These are phyloP conservation scores for Paragorgia papillata DNA, from an alignment of 92 coral and sea anemone genomes.

Conservation along the genomic window DNA sequence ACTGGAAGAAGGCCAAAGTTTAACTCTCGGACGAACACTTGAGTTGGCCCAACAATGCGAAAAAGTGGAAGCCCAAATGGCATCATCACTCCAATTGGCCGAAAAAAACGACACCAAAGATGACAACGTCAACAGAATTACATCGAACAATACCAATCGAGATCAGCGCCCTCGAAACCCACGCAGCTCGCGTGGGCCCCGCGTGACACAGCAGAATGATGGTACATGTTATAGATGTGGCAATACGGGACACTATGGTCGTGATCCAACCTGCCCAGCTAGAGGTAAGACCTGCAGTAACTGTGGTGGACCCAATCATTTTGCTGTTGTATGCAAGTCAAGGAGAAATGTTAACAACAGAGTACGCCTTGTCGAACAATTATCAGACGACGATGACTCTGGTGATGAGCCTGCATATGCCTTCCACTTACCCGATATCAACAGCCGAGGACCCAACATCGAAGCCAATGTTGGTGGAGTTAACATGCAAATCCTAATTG, in stretches of 20 bases:
- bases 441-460: slow-evolving; percentile 8
- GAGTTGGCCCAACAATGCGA: slow-evolving; percentile 59
- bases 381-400: slow-evolving; percentile 31
- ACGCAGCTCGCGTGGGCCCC: neutral
- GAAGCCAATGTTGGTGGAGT: slow-evolving; percentile 50
- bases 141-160: slow-evolving; percentile 7
- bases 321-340: slow-evolving; percentile 52
- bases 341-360: slow-evolving; percentile 22
- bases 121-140: slow-evolving; percentile 3
- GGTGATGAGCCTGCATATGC: slow-evolving; percentile 52
- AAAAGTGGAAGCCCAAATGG: slow-evolving; percentile 54
- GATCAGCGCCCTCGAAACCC: neutral
- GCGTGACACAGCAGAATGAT: slow-evolving; percentile 17
- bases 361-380: slow-evolving; percentile 25
- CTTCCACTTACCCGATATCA: slow-evolving; percentile 34
- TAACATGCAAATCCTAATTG: slow-evolving; percentile 41
- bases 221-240: slow-evolving; percentile 58
- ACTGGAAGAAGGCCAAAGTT: no score
- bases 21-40: slow-evolving; percentile 37
- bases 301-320: slow-evolving; percentile 46
- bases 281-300: slow-evolving; percentile 52
- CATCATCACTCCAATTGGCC: slow-evolving; percentile 30
- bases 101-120: slow-evolving; percentile 2
- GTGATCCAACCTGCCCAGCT: slow-evolving; percentile 60
- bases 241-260: slow-evolving; percentile 47